Conservation (phyloP, 2,113 vertebrate species). For the Osmerus mordax region DNA sequence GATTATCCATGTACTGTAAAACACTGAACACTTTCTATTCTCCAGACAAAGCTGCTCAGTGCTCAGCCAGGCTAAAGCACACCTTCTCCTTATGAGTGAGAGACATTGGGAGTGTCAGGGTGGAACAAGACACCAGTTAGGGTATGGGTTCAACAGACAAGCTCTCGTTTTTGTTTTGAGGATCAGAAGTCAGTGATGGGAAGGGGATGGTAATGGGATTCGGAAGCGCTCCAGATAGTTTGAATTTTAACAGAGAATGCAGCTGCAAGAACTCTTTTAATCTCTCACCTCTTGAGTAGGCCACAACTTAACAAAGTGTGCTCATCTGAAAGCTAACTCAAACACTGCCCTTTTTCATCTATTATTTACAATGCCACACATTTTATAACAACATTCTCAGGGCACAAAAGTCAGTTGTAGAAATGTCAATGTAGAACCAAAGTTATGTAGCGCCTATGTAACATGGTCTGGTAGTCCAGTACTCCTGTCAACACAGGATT, state of each 20-base stretch:
- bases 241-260: constrained; percentile 23
- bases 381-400: too few species aligned
- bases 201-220: constrained; percentile 29
- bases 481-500: too few species aligned
- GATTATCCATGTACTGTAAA: constrained; percentile 42
- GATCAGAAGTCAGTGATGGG: constrained; percentile 24
- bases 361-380: too few species aligned
- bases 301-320: neutral
- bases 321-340: neutral
- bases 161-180: constrained; percentile 4
- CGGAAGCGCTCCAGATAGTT: constrained; percentile 5
- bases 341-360: too few species aligned
- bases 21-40: constrained; percentile 16
- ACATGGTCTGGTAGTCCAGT: too few species aligned
- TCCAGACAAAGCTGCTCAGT: constrained; percentile 10
- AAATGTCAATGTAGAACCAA: too few species aligned
- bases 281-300: constrained; percentile 17
- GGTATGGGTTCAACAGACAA: constrained; percentile 26
- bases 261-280: constrained; percentile 7
- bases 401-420: too few species aligned
- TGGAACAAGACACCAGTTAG: neutral
- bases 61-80: neutral
- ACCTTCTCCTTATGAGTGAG: neutral
- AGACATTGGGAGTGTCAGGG: neutral
- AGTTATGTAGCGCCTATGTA: too few species aligned